These are phyloP conservation scores for Orthosia cruda DNA, from an alignment of 2,888 invertebrate species.

Conservation along the genomic window DNA sequence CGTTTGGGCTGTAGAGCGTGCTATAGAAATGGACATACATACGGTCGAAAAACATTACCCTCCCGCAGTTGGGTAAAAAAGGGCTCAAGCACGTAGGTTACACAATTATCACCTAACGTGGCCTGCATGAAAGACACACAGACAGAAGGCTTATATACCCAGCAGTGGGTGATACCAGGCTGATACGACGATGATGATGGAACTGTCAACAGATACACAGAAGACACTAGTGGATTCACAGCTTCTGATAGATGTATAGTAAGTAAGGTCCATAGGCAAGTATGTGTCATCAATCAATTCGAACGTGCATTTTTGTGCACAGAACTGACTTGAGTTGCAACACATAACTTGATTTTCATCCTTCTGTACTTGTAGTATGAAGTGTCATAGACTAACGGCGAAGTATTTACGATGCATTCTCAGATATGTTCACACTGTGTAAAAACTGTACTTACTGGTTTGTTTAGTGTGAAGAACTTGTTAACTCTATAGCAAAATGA, in stretches of 20 bases:
- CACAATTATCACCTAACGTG: neutral
- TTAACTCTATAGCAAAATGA: neutral
- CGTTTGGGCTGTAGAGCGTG: too few species aligned
- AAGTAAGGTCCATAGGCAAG: neutral
- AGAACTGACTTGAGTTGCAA: neutral
- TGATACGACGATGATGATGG: neutral
- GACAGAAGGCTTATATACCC: neutral
- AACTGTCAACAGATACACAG: neutral
- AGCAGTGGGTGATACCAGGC: neutral
- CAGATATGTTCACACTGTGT: conserved; percentile 19
- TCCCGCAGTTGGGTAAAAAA: neutral
- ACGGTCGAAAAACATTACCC: too few species aligned
- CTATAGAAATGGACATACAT: too few species aligned
- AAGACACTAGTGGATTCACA: neutral
- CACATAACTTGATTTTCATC: neutral
- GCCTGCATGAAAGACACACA: neutral
- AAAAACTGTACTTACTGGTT: neutral
- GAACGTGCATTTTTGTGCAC: neutral
- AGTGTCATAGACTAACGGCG: conserved; percentile 25
- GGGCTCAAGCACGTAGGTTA: neutral
- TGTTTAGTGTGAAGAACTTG: neutral
- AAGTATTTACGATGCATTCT: conserved; percentile 17
- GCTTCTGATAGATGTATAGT: neutral
- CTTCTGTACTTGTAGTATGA: neutral
- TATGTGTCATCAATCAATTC: neutral